A percentile compares a stretch with the other conserved stretches of the same genome.
phyloP scores from a whole-genome alignment of 1,140 invertebrate species.

The Plutomurus gul region DNA sequence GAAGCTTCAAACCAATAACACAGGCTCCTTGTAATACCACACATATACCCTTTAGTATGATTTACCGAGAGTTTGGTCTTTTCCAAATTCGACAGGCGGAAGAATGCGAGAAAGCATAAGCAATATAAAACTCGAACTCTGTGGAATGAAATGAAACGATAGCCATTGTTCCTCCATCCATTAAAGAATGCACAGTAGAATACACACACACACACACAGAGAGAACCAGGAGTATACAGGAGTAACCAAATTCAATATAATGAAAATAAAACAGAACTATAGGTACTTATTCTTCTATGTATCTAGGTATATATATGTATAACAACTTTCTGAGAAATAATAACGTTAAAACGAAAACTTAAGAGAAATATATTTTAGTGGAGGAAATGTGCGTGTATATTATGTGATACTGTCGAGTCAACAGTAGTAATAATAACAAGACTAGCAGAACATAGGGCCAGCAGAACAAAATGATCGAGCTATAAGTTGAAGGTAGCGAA shows the following conservation, averaged over 20 bases:
- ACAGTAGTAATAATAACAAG: too few relatives aligned
- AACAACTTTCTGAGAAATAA: too few relatives aligned
- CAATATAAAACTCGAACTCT: not conserved
- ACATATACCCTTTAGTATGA: slow-evolving; percentile 26
- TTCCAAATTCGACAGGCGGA: slow-evolving; percentile 22
- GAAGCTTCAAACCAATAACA: slow-evolving; percentile 12
- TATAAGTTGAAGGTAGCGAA: too few relatives aligned
- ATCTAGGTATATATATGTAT: too few relatives aligned
- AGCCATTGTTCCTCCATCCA: not conserved
- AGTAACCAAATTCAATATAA: too few relatives aligned
- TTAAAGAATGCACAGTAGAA: not conserved
- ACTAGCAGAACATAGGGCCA: too few relatives aligned
- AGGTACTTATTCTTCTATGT: too few relatives aligned
- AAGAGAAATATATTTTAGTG: not conserved
- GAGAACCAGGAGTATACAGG: not conserved
- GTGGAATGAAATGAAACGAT: slow-evolving; percentile 10
- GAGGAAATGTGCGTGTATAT: not conserved
- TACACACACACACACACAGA: not conserved
- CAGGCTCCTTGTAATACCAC: slow-evolving; percentile 1
- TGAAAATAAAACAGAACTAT: too few relatives aligned
- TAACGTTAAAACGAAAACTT: not conserved
- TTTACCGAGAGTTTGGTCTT: slow-evolving; percentile 6
- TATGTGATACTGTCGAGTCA: not conserved
- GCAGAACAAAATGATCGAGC: too few relatives aligned
- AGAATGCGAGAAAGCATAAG: slow-evolving; percentile 16